Base-by-base conservation (phyloP, 2,797 vertebrate genomes). In the Florisuga fusca region DNA sequence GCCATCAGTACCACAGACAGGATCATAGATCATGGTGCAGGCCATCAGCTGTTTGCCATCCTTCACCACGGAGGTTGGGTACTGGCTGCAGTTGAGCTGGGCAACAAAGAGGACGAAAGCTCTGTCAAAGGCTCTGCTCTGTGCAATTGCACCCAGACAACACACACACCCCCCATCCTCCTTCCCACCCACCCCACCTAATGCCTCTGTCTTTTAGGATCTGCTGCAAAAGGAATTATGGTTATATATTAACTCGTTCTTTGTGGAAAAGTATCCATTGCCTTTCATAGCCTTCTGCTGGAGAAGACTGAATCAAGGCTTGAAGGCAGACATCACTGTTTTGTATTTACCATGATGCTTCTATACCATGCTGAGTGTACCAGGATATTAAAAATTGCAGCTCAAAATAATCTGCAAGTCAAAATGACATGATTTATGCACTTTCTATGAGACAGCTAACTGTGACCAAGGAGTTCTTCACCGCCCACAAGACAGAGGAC, bases 51-150 rank as follows among this genome's bases (percentile, higher is more conserved):
- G 10, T 1, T 1, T 87, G 80, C 78, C 92, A 0, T 90, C 87
- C 19, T 95, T 3, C 53, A 73, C 36, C 0, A 2, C 62, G 51
- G 53, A 8, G 12, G 15, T 9, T 69, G 0, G 22, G 82, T 58
- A 96, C n/a, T 0, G 62, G 75, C 90, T 93, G 90, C 97, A 97
- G 94, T 95, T 7, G 6, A 96, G 75, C 97, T 97, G 91, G 21
- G 48, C 21, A 53, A 25, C 67, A 83, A 86, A 84, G 27, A 46
- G 2, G 7, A 17, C 15, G 57, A 71, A 66, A 64, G 68, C 41
- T 89, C 46, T 23, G 6, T 19, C 45, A 59, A 1, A 1, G 21
- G 62, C 22, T 84, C 80, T 57, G 53, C 79, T 67, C 74, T 14
- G 8, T 4, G 33, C 41, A 29, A 74, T 33, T 41, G 18, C 3